These are phyloP conservation scores for Portevinia maculata DNA, from an alignment of 2,888 invertebrate species.

Conservation along the genomic window DNA sequence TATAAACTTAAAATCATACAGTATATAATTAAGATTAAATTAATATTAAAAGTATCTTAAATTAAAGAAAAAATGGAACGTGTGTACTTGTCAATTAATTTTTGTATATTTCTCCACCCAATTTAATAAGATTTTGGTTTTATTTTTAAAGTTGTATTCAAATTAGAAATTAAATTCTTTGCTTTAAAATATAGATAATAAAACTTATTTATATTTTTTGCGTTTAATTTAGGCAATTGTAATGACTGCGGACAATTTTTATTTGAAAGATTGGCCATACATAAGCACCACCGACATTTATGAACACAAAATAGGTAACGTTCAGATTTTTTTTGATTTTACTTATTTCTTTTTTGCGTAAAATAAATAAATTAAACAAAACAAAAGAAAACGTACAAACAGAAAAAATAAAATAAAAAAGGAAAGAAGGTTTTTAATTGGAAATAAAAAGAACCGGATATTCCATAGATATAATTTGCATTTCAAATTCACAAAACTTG, in stretches of 20 bases:
- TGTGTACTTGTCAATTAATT: slow-evolving; percentile 67
- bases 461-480: slow-evolving; percentile 8
- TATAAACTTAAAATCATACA: slow-evolving; percentile 66
- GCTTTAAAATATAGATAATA: slow-evolving; percentile 12
- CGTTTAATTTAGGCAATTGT: not conserved
- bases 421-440: slow-evolving; percentile 13
- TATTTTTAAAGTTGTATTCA: slow-evolving; percentile 30
- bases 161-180: slow-evolving; percentile 22
- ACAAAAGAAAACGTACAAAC: slow-evolving; percentile 27
- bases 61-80: slow-evolving; percentile 60
- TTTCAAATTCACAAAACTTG: slow-evolving; percentile 34
- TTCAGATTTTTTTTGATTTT: slow-evolving; percentile 32
- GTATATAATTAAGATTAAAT: slow-evolving; percentile 63
- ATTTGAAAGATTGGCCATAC: slow-evolving; percentile 64
- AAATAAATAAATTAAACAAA: slow-evolving; percentile 46
- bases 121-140: slow-evolving; percentile 76
- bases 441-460: not conserved
- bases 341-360: slow-evolving; percentile 15
- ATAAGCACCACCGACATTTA: slow-evolving; percentile 74
- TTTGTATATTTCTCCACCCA: slow-evolving; percentile 82
- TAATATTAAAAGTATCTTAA: slow-evolving; percentile 67
- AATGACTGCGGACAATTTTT: slow-evolving; percentile 28
- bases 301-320: slow-evolving; percentile 77
- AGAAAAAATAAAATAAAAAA: slow-evolving; percentile 27
- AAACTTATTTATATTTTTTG: slow-evolving; percentile 17